These are phyloP conservation scores for Nebria brevicollis DNA, from an alignment of 2,888 invertebrate species.

Conservation along the genomic window DNA sequence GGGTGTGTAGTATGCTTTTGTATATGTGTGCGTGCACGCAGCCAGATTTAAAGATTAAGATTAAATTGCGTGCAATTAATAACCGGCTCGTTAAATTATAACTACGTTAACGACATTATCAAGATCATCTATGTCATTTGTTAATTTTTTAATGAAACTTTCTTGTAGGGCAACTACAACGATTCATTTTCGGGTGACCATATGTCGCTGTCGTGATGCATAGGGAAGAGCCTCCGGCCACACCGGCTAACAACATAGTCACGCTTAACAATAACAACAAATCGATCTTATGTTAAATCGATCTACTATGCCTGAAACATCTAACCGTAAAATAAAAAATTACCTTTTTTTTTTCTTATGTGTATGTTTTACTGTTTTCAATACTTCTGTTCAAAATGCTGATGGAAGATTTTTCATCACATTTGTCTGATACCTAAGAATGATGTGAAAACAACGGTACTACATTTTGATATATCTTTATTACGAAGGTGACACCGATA, in stretches of 20 bases:
- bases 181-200: slow-evolving; percentile 16
- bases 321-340: no score
- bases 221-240: slow-evolving; percentile 14
- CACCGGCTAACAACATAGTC: not conserved
- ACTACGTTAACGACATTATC: slow-evolving; percentile 61
- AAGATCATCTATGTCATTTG: slow-evolving; percentile 62
- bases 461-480: no score
- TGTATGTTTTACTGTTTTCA: no score
- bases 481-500: no score
- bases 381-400: no score
- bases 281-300: not conserved
- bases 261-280: not conserved
- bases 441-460: no score
- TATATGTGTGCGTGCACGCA: slow-evolving; percentile 54
- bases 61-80: slow-evolving; percentile 60
- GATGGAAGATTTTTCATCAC: no score
- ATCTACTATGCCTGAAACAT: no score
- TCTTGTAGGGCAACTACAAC: slow-evolving; percentile 3
- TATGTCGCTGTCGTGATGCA: slow-evolving; percentile 27
- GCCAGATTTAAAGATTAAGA: slow-evolving; percentile 62
- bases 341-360: no score
- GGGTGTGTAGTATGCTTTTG: slow-evolving; percentile 10
- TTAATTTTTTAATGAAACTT: slow-evolving; percentile 61
- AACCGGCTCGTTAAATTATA: slow-evolving; percentile 59
- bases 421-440: no score